Percentiles rank a stretch among this genome's conserved stretches.
Evolutionary conservation across 1,140 invertebrate genomes (phyloP).

Genomic region (Hyphantria cunea): DNA sequence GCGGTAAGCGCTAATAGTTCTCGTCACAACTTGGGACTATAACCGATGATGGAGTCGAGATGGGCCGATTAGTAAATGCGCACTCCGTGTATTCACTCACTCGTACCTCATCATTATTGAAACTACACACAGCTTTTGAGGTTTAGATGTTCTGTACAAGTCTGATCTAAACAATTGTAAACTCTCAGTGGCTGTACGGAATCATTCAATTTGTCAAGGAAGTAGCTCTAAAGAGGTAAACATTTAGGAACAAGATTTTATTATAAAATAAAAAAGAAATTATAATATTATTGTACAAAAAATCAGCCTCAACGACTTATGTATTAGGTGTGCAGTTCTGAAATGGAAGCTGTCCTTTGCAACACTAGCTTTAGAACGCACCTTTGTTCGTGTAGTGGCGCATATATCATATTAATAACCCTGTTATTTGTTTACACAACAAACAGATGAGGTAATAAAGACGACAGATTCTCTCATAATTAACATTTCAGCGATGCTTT

Average conservation of each 20-base stretch:
- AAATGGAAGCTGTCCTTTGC: not conserved
- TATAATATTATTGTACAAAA: too few species aligned
- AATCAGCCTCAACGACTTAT: too few species aligned
- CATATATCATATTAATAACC: not conserved
- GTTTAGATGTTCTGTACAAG: too few species aligned
- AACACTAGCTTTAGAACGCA: not conserved
- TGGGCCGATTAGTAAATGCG: not conserved
- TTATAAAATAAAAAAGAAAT: too few species aligned
- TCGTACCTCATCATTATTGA: not conserved
- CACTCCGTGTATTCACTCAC: not conserved
- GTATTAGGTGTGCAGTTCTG: too few species aligned
- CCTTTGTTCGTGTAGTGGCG: not conserved
- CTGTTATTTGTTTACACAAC: not conserved
- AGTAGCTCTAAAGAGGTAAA: too few species aligned
- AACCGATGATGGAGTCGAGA: not conserved
- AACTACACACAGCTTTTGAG: too few species aligned
- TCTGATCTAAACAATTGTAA: too few species aligned
- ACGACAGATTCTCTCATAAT: conserved; percentile 9
- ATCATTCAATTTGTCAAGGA: too few species aligned
- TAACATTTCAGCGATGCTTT: conserved; percentile 2
- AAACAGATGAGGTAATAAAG: not conserved
- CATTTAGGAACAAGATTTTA: too few species aligned
- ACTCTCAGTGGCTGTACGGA: too few species aligned
- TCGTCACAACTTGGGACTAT: not conserved
- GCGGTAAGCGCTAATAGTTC: not conserved